Base-by-base conservation (phyloP, 1,140 invertebrate species). In the Diploscapter pachys region DNA sequence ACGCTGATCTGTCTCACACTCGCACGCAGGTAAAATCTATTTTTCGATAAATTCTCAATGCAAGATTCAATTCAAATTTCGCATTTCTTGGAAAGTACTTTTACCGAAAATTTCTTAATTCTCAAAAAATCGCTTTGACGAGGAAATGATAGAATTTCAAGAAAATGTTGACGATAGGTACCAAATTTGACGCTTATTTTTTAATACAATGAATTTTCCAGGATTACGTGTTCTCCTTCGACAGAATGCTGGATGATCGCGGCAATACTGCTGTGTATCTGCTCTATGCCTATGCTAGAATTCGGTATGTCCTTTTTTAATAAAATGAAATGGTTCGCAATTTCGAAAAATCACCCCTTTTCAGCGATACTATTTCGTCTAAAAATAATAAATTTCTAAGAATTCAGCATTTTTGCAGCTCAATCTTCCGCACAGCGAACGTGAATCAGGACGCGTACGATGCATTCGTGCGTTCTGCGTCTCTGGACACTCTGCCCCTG, bases 221-320 rank as follows among this genome's bases (percentile, higher is more conserved):
- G 85, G 96, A 99, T 85, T 99, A 99, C 84, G 90, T 99, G 5
- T 99, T 99, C 87, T 98, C 96, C 0, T 99, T 98, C 88, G 95
- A 99, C 84, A 95, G 92, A 86, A 99, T 99, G 97, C 88, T 99
- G 54, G 95, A 99, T 82, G 96, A 99, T 86, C 92, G 93, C 86
- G 97, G 97, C 2, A 99, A 99, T 83, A 99, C 97, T 4, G 97
- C 97, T 2, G 95, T 97, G 0, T 99, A 99, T 86, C 87, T 99
- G 3, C 86, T 99, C 4, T 99, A 99, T 87, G 93, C 94, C 9
- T 91, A 94, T 71, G 97, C 95, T 3, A 89, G 97, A 68, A 99
- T 99, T 79, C 89, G 91, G 76, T 95, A 66, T 73, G 54, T 2
- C 8, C 69, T 13, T n/a, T 62, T 63, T 71, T 50, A 59, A 6